Percentiles rank a stretch among this genome's conserved stretches.
These are phyloP conservation scores for Astropecten irregularis DNA, from an alignment of 53 echinoderm and acorn worm genomes.

Conservation along the genomic window DNA sequence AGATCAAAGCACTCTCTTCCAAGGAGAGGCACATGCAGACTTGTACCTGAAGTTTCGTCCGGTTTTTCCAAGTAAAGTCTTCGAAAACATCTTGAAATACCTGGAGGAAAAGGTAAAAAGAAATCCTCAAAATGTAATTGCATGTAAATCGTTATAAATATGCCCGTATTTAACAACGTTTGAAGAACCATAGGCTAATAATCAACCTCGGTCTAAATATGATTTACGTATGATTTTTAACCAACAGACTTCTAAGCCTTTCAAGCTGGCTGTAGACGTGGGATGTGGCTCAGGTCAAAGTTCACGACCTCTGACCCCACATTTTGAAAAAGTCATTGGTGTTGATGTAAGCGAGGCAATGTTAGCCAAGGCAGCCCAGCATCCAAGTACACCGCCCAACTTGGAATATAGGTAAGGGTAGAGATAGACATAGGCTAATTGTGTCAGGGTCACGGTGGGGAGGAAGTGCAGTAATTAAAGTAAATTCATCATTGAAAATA, in stretches of 20 bases:
- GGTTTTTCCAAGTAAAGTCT: constrained; percentile 31
- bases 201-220: background rate
- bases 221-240: background rate
- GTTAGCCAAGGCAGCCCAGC: background rate
- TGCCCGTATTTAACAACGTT: too few species aligned
- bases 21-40: constrained; percentile 42
- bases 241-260: constrained; percentile 52
- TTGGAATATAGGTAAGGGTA: constrained; percentile 38
- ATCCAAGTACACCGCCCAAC: constrained; percentile 12
- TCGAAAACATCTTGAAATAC: constrained; percentile 54
- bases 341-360: constrained; percentile 52
- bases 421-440: background rate
- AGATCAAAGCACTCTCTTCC: constrained; percentile 61
- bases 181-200: too few species aligned
- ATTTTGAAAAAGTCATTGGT: constrained; percentile 56
- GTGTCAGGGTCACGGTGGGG: too few species aligned
- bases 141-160: background rate
- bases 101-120: constrained; percentile 48
- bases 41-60: constrained; percentile 62
- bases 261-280: constrained; percentile 43
- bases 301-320: constrained; percentile 46
- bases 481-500: too few species aligned
- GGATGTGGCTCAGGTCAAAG: constrained; percentile 41
- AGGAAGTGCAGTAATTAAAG: too few species aligned
- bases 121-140: too few species aligned